Base-by-base conservation (phyloP, 2,888 invertebrate species). In the Caenorhabditis drosophilae region DNA sequence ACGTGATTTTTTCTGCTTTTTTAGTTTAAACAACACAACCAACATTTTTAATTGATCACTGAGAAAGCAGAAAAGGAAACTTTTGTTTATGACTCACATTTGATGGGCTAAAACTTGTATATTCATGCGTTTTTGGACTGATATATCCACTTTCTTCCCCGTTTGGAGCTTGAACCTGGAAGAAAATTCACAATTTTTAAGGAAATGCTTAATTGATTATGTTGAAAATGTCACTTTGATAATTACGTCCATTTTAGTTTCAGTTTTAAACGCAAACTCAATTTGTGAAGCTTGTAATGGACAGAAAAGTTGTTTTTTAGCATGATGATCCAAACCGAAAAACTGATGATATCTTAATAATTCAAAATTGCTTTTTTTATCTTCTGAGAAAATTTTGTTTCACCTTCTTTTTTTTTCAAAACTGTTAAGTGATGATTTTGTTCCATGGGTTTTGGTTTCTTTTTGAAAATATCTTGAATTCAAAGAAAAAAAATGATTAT, bases 221-320 rank as follows among this genome's bases (percentile, higher is more conserved):
- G 9, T 41, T 41, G 3, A 47, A 34, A n/a, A 27, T 26, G 31
- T 23, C 12, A 70, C 64, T 47, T 62, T 61, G 2, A 71, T 52
- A 9, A 71, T 50, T 18, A 68, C 40, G 41, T 71, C 71, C 1
- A 58, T 55, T 25, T 64, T 57, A 0, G 44, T 48, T n/a, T 51
- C 38, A 9, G 54, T 50, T 36, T 38, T 48, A 38, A 71, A 71
- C 9, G 51, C 49, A 12, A 71, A 47, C 41, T 71, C 71, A 1
- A 71, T 62, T 46, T 71, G 71, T 20, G 62, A 59, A 9, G 71
- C 71, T 56, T 71, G 71, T n/a, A 67, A 55, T 2, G 71, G 71
- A 41, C 71, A 71, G 51, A 71, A 71, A 3, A 71, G 45, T 41
- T 67, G 67, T 36, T 64, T 61, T 35, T 68, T 67, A 1, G 67